Evolutionary conservation across 23 tunicate species (phyloP).

Genomic region (Aplidium turbinatum): DNA sequence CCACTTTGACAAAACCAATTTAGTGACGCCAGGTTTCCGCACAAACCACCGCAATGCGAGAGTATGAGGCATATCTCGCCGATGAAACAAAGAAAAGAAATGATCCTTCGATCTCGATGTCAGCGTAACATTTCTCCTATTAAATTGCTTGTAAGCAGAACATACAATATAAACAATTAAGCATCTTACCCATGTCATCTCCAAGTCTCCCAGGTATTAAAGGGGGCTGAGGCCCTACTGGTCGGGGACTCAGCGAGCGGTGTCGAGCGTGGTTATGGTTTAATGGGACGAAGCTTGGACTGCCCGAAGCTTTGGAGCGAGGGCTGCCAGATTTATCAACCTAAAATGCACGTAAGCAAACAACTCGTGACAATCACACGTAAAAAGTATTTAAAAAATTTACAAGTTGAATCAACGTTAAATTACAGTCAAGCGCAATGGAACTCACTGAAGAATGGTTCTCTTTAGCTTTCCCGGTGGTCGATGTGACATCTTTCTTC

Average conservation of each 20-base stretch:
- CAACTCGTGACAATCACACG: not conserved
- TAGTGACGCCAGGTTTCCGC: too few relatives aligned
- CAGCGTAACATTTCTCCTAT: too few relatives aligned
- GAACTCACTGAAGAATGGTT: not conserved
- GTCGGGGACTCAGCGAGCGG: slow-evolving; percentile 48
- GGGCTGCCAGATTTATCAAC: slow-evolving; percentile 58
- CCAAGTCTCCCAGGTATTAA: slow-evolving; percentile 1
- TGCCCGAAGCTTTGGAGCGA: slow-evolving; percentile 46
- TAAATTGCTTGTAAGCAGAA: too few relatives aligned
- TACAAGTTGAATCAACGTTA: not conserved
- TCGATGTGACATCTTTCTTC: slow-evolving; percentile 25
- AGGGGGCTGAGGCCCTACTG: not conserved
- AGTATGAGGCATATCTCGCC: too few relatives aligned
- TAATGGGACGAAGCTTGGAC: slow-evolving; percentile 57
- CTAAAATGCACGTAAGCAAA: too few relatives aligned
- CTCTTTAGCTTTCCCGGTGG: slow-evolving; percentile 17
- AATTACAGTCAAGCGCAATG: not conserved
- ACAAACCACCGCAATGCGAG: too few relatives aligned
- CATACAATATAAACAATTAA: too few relatives aligned
- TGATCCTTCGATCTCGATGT: too few relatives aligned
- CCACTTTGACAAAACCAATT: too few relatives aligned
- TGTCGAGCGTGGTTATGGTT: slow-evolving; percentile 19
- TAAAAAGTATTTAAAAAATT: not conserved
- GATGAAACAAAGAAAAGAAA: too few relatives aligned
- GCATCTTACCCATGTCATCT: too few relatives aligned